phyloP scores from a whole-genome alignment of 2,797 vertebrate species.

The Margarornis squamiger region DNA sequence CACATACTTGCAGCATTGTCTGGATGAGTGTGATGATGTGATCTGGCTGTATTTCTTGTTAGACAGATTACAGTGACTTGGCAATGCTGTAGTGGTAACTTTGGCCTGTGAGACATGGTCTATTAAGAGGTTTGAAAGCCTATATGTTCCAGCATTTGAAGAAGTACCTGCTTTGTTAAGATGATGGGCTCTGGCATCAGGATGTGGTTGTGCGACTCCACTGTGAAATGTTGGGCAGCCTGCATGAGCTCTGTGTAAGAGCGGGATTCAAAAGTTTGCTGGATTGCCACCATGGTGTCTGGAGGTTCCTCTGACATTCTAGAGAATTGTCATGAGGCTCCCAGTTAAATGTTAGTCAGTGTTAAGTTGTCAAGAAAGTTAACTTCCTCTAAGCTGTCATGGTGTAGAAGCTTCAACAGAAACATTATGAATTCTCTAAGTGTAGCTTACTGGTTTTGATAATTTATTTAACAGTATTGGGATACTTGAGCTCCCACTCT shows the following conservation, averaged over 20 bases:
- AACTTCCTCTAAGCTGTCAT: background rate
- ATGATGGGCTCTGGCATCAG: background rate
- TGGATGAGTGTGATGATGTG: background rate
- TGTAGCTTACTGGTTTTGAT: background rate
- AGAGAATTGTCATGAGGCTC: background rate
- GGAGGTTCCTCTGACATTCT: background rate
- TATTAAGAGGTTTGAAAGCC: background rate
- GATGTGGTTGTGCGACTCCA: background rate
- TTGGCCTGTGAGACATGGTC: background rate
- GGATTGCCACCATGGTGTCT: background rate
- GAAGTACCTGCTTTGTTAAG: background rate
- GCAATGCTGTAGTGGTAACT: background rate
- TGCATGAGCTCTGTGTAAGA: background rate
- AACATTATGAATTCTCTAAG: background rate
- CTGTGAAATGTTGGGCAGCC: background rate
- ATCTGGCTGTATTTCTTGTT: background rate
- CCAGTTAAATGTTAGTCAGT: background rate
- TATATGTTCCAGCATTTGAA: background rate
- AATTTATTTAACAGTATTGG: slow-evolving; percentile 5
- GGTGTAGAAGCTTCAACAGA: background rate
- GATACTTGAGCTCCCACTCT: background rate
- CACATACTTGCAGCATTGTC: background rate
- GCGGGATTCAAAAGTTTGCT: background rate
- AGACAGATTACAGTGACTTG: background rate
- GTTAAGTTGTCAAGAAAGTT: background rate